Conservation (phyloP, 2,113 vertebrate species). For the Cephalophus harveyi region DNA sequence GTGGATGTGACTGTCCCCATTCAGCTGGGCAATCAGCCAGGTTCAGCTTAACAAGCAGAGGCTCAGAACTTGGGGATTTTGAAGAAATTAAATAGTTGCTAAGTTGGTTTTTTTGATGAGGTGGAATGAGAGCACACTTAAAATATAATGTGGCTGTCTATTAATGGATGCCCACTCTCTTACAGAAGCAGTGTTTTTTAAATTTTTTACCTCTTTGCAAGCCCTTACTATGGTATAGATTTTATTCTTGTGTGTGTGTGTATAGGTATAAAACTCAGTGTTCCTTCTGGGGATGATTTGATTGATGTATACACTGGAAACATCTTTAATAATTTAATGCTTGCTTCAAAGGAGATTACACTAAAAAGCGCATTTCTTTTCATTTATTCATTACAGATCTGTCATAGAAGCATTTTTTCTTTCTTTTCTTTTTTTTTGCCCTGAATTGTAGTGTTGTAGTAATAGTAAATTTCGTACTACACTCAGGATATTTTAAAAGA, state of each 20-base stretch:
- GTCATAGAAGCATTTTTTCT: conserved; percentile 1
- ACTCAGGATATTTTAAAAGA: conserved; percentile 60
- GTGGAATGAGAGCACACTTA: background rate
- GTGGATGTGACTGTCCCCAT: background rate
- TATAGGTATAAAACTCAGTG: background rate
- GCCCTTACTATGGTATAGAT: background rate
- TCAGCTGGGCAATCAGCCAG: background rate
- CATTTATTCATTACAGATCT: conserved; percentile 63
- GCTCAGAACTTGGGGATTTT: background rate
- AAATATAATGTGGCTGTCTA: background rate
- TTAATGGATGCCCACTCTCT: background rate
- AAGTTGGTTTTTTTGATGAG: background rate
- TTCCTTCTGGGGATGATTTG: conserved; percentile 43
- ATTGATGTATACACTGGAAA: conserved; percentile 67
- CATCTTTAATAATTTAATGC: conserved; percentile 56
- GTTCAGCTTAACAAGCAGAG: background rate
- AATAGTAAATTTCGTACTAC: conserved; percentile 43
- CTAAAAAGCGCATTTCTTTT: conserved; percentile 65
- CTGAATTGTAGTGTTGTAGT: conserved; percentile 30
- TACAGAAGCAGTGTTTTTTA: background rate
- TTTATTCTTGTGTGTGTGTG: background rate
- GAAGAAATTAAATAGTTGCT: background rate
- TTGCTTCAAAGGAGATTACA: conserved; percentile 68
- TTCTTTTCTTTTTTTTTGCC: background rate
- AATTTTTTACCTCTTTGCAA: background rate